Conservation (phyloP, 2,113 vertebrate genomes). For the Ondatra zibethicus region DNA sequence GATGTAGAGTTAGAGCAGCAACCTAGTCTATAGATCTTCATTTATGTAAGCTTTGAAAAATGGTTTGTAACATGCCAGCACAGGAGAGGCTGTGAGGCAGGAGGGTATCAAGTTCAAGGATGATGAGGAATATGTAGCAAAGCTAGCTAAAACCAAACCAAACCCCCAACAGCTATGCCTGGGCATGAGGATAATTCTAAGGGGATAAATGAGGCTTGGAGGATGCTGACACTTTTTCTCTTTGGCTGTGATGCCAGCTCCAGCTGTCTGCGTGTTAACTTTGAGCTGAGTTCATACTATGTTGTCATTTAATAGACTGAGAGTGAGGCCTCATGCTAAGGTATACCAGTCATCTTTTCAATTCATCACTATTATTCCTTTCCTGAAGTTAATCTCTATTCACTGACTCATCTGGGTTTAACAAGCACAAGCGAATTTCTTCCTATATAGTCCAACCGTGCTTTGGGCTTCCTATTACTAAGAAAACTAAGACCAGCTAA, state of each 20-base stretch:
- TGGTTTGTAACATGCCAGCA: background rate
- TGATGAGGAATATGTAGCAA: background rate
- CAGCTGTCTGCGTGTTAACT: background rate
- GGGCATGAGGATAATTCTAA: background rate
- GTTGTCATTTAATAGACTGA: background rate
- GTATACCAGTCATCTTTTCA: background rate
- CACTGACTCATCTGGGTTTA: constrained; percentile 2
- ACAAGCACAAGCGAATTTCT: background rate
- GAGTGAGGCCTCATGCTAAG: background rate
- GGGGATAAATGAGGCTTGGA: background rate
- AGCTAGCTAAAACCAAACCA: background rate
- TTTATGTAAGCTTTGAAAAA: constrained; percentile 55
- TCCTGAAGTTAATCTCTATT: background rate
- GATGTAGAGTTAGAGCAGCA: constrained; percentile 2
- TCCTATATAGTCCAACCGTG: background rate
- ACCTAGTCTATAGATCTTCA: background rate
- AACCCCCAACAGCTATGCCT: background rate
- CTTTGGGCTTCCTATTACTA: background rate
- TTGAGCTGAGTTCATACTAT: background rate
- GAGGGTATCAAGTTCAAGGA: background rate
- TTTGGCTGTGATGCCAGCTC: background rate
- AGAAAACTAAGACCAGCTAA: background rate
- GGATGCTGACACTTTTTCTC: background rate
- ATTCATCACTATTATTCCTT: background rate
- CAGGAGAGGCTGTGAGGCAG: background rate